Percentiles rank a stretch among this genome's conserved stretches.
phyloP scores from a whole-genome alignment of 2,113 vertebrate genomes.

The Podiceps cristatus region DNA sequence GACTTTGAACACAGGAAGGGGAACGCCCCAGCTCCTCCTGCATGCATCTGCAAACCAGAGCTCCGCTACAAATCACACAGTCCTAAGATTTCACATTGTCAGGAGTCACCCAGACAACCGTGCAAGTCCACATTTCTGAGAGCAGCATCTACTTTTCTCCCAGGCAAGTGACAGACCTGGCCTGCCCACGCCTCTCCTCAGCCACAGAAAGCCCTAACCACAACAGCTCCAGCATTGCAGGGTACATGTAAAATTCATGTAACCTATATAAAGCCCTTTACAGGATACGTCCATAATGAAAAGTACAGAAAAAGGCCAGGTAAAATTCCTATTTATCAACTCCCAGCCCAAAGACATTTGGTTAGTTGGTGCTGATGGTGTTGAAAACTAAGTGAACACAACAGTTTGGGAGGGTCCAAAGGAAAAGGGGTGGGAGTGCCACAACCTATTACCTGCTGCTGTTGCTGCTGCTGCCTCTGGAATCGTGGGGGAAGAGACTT shows the following conservation, averaged over 20 bases:
- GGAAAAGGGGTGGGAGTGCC: background rate
- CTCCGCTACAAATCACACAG: background rate
- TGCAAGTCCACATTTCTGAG: background rate
- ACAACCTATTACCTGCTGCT: conserved; percentile 78
- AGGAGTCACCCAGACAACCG: background rate
- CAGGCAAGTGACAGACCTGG: background rate
- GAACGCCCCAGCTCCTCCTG: background rate
- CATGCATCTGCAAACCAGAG: background rate
- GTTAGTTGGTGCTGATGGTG: background rate
- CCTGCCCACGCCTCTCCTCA: background rate
- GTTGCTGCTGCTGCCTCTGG: conserved; percentile 85
- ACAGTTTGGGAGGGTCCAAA: background rate
- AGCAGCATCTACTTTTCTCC: background rate
- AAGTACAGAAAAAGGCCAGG: background rate
- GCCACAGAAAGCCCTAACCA: background rate
- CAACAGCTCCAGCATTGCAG: background rate
- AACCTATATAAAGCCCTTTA: background rate
- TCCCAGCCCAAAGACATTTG: background rate
- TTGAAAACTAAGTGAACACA: background rate
- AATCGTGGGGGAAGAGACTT: conserved; percentile 92
- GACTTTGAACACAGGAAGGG: background rate
- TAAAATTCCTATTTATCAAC: background rate
- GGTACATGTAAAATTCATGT: fast-evolving
- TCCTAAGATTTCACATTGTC: background rate
- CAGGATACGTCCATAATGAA: background rate